A percentile compares a stretch with the other conserved stretches of the same genome.
phyloP scores from a whole-genome alignment of 2,797 vertebrate species.

The Chloroceryle amazona region DNA sequence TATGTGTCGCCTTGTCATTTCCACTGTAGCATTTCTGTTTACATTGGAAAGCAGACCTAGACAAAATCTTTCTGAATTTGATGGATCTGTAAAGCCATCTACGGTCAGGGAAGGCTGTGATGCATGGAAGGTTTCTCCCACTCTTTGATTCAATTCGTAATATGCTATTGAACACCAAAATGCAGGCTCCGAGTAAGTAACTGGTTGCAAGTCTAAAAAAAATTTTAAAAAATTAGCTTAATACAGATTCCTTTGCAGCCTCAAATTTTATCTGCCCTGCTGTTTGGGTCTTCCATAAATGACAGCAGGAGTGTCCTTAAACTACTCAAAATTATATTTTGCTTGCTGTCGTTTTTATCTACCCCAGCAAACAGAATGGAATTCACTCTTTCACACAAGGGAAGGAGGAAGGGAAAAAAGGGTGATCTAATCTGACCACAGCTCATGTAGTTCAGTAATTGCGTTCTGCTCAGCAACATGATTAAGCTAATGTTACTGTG shows the following conservation, averaged over 20 bases:
- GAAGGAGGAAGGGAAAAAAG: background rate
- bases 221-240: background rate
- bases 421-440: conserved; percentile 18
- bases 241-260: background rate
- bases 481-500: background rate
- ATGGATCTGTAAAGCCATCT: conserved; percentile 97
- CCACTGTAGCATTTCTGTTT: conserved; percentile 96
- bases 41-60: conserved; percentile 96
- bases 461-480: background rate
- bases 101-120: conserved; percentile 97
- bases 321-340: background rate
- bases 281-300: background rate
- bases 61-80: conserved; percentile 97
- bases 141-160: conserved; percentile 97
- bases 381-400: background rate
- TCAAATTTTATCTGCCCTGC: background rate
- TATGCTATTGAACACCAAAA: conserved; percentile 99
- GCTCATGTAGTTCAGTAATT: background rate
- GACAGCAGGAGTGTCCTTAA: background rate
- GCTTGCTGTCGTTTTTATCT: background rate
- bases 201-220: conserved; percentile 87
- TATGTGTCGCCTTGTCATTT: conserved; percentile 99
- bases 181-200: conserved; percentile 95
- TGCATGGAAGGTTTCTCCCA: conserved; percentile 97
- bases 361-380: background rate